These are phyloP conservation scores for Drosophila macrospina DNA, from an alignment of 2,888 invertebrate species.

Conservation along the genomic window DNA sequence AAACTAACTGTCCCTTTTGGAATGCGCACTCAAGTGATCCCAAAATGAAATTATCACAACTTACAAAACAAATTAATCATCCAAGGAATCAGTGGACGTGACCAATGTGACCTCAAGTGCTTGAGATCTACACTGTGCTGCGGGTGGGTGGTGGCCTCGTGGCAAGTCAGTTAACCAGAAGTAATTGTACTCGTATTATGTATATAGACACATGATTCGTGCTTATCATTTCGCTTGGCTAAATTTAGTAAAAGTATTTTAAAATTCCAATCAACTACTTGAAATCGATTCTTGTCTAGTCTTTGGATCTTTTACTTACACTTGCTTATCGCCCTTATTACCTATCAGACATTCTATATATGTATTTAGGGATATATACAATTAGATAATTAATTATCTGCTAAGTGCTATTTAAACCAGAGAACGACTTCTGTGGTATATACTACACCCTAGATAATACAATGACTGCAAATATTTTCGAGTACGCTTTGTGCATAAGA, in stretches of 20 bases:
- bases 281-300: constrained; percentile 18
- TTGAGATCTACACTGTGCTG: constrained; percentile 14
- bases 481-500: constrained; percentile 18
- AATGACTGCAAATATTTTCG: constrained; percentile 30
- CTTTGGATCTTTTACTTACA: constrained; percentile 14
- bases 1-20: constrained; percentile 10
- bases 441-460: constrained; percentile 7
- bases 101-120: constrained; percentile 22
- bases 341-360: constrained; percentile 22
- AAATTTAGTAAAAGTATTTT: constrained; percentile 6
- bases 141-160: constrained; percentile 29
- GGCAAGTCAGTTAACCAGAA: constrained; percentile 15
- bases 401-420: constrained; percentile 18
- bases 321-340: constrained; percentile 26
- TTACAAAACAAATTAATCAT: constrained; percentile 42
- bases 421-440: constrained; percentile 22
- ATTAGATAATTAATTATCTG: not conserved
- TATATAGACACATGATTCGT: constrained; percentile 17
- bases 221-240: constrained; percentile 29
- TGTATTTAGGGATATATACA: not conserved
- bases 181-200: not conserved
- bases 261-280: constrained; percentile 43
- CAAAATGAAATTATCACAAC: not conserved
- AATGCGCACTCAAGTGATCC: constrained; percentile 24
- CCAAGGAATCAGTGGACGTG: constrained; percentile 4